These are phyloP conservation scores for Tetragnatha montana DNA, from an alignment of 2,888 invertebrate genomes.

Conservation along the genomic window DNA sequence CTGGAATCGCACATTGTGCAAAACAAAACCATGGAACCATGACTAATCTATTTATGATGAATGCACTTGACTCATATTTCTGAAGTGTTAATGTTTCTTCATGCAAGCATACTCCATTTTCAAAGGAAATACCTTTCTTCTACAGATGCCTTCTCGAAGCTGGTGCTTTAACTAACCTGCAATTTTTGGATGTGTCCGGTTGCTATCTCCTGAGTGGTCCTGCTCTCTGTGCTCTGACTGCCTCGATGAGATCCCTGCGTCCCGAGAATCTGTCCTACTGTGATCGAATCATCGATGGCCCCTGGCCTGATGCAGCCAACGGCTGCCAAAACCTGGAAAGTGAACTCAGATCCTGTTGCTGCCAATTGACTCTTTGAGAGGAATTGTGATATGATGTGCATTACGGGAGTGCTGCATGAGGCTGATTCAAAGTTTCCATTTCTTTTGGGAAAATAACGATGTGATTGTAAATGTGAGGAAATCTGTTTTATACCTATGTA, in stretches of 20 bases:
- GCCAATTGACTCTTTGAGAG: slow-evolving; percentile 5
- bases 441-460: not conserved
- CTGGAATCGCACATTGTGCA: too few species aligned
- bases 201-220: slow-evolving; percentile 73
- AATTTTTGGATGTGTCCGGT: slow-evolving; percentile 73
- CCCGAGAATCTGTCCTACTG: slow-evolving; percentile 74
- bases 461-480: too few species aligned
- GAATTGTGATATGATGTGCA: not conserved
- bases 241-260: slow-evolving; percentile 64
- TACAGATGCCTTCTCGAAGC: slow-evolving; percentile 62
- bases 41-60: too few species aligned
- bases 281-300: slow-evolving; percentile 73
- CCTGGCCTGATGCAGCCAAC: slow-evolving; percentile 73
- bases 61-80: too few species aligned
- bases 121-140: not conserved
- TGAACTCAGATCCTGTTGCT: slow-evolving; percentile 73
- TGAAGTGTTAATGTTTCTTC: too few species aligned
- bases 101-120: too few species aligned
- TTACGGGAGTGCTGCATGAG: not conserved
- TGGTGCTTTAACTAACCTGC: slow-evolving; percentile 60
- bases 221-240: slow-evolving; percentile 70
- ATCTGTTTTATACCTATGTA: too few species aligned
- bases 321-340: slow-evolving; percentile 74
- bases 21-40: too few species aligned
- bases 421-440: not conserved